Conservation (phyloP, 2,113 vertebrate genomes). For the Odocoileus virginianus region DNA sequence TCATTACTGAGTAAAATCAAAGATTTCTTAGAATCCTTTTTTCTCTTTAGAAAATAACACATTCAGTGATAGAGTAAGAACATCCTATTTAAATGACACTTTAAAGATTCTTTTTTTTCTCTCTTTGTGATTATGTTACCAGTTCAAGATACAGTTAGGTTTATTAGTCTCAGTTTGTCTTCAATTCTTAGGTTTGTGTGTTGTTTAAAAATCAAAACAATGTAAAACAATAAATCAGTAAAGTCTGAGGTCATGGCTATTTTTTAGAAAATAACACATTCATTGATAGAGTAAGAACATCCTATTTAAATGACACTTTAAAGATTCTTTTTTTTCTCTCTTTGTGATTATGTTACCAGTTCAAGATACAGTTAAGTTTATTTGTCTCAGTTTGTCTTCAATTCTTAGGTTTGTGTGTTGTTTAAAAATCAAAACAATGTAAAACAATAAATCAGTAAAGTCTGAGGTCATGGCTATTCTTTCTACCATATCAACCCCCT, state of each 20-base stretch:
- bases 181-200: not conserved
- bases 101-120: not conserved
- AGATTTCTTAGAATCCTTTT: not conserved
- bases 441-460: not conserved
- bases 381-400: not conserved
- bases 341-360: not conserved
- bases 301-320: not conserved
- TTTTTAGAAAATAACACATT: not conserved
- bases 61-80: not conserved
- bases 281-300: not conserved
- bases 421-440: not conserved
- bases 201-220: not conserved
- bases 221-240: not conserved
- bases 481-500: not conserved
- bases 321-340: not conserved
- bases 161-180: not conserved
- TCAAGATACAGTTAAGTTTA: not conserved
- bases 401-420: not conserved
- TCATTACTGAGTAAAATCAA: not conserved
- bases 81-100: not conserved
- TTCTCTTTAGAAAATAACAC: not conserved
- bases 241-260: not conserved
- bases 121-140: not conserved
- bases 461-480: not conserved
- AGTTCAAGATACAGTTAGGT: not conserved